Evolutionary conservation across 2,797 vertebrate genomes (phyloP).

Genomic region (Coendou prehensilis): DNA sequence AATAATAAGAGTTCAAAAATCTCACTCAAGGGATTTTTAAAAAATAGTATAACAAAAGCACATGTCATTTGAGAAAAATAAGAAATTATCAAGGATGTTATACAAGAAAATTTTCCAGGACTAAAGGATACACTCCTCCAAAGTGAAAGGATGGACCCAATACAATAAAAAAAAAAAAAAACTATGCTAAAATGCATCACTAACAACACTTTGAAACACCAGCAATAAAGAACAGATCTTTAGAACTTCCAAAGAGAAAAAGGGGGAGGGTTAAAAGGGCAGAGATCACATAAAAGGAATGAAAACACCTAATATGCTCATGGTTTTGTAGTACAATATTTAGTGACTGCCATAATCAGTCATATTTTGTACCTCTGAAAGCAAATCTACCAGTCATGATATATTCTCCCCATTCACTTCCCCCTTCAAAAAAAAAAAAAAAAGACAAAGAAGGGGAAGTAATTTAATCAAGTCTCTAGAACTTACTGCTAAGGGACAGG

Average conservation of each 20-base stretch:
- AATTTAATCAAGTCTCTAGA: background rate
- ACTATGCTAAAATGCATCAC: background rate
- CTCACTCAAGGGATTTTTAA: background rate
- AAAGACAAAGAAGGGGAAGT: background rate
- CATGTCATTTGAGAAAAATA: background rate
- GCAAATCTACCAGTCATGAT: background rate
- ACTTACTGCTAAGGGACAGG: background rate
- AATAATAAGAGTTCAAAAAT: background rate
- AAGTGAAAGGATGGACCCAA: background rate
- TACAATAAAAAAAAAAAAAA: background rate
- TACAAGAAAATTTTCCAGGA: background rate
- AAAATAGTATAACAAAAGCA: conserved; percentile 2
- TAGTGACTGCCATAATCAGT: background rate
- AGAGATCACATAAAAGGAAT: background rate
- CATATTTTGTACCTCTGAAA: background rate
- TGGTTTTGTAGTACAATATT: background rate
- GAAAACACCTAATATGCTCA: background rate
- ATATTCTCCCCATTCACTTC: background rate
- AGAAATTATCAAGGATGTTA: background rate
- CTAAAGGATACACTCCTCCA: background rate
- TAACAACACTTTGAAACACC: background rate
- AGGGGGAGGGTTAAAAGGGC: too few species aligned
- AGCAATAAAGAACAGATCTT: background rate
- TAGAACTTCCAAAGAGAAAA: background rate
- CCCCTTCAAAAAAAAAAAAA: background rate